Evolutionary conservation across 1,140 invertebrate genomes (phyloP), one percentile per base, ranked within the genome.

Genomic region (Bombus consobrinus): DNA sequence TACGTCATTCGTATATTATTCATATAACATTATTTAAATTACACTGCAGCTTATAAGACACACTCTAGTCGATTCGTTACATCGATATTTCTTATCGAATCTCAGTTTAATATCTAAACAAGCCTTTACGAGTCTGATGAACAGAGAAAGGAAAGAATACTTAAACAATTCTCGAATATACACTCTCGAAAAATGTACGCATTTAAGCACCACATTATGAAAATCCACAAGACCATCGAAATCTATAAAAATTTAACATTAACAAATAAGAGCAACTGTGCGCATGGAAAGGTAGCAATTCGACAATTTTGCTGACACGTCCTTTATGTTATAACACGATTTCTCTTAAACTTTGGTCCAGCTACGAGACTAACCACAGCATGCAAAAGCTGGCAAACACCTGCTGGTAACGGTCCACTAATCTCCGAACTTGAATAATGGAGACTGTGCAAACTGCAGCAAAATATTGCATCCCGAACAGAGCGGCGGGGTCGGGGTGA

Each of bases 391-490:
- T n/a, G 53, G 43, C 43, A 75, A 76, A 76, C 43, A 62, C 41
- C 39, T 37, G 34, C 28, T 41, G 9, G 57, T 68, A 83, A 39
- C 81, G 39, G 25, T 83, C 32, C 25, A 37, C 32, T 76, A 75
- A 83, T 83, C 37, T 66, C 41, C 43, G 22, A 77, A 68, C 34
- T 75, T 66, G 74, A 83, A 83, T 77, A 83, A 83, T 64, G 59
- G 53, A 68, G 73, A 41, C 43, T n/a, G 13, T 25, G 62, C 62
- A 47, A 83, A 43, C 59, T 39, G 28, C 62, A 76, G 43, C 43
- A 85, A 81, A 85, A 81, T 81, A 57, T 85, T 37, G 32, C 57
- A 57, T 34, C 57, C 32, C 25, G 43, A 69, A 41, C 28, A 62
- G 22, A 28, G 10, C 4, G 59, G 3, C 3, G 66, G 3, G 32